Evolutionary conservation across 2,113 vertebrate genomes (phyloP).

Genomic region (Pomatorhinus ruficollis): DNA sequence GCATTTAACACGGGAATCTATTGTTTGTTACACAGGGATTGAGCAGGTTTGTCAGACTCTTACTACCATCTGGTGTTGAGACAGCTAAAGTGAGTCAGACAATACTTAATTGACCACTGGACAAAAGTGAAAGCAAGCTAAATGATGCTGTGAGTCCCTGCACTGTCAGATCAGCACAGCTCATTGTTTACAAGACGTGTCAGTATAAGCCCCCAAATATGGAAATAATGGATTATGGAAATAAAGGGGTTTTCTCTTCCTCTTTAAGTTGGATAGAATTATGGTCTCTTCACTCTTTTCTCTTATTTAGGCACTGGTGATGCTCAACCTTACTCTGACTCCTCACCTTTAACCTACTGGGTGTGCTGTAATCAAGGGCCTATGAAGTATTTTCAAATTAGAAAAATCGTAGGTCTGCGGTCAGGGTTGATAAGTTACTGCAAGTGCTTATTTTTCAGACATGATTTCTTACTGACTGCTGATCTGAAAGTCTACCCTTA

Average conservation of each 20-base stretch:
- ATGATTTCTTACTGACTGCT: background rate
- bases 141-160: background rate
- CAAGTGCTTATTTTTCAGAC: background rate
- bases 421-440: background rate
- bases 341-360: background rate
- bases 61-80: background rate
- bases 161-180: background rate
- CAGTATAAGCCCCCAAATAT: background rate
- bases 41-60: background rate
- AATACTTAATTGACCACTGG: background rate
- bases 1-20: fast-evolving
- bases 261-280: background rate
- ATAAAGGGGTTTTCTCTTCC: background rate
- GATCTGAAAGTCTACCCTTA: background rate
- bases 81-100: background rate
- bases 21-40: background rate
- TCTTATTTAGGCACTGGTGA: background rate
- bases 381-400: background rate
- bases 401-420: background rate
- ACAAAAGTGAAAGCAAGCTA: background rate
- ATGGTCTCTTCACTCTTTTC: background rate
- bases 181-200: background rate
- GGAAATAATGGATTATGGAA: background rate
- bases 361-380: background rate
- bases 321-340: background rate